phyloP scores from a whole-genome alignment of 2,113 vertebrate species.

The Butorides virescens region DNA sequence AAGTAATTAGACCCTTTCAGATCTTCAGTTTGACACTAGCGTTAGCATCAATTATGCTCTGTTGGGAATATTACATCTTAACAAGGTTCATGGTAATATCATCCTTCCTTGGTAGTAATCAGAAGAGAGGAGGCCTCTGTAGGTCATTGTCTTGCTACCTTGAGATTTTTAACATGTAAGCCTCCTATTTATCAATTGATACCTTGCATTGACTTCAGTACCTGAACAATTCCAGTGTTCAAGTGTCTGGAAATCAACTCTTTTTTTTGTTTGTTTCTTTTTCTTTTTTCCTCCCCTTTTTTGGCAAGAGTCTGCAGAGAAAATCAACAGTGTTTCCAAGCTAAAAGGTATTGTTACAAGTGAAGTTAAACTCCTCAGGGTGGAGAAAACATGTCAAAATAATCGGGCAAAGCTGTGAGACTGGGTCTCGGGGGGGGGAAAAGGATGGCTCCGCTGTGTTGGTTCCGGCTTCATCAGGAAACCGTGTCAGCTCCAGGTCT shows the following conservation, averaged over 20 bases:
- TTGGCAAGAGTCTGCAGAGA: neutral
- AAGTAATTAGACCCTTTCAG: conserved; percentile 36
- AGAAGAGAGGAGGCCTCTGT: conserved; percentile 14
- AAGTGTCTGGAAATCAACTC: neutral
- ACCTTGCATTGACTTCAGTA: conserved; percentile 3
- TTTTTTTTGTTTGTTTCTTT: too few species aligned
- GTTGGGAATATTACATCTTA: conserved; percentile 40
- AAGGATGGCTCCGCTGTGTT: neutral
- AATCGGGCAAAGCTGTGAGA: neutral
- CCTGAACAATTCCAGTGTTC: neutral
- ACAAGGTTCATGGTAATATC: conserved; percentile 17
- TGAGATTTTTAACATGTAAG: conserved; percentile 29
- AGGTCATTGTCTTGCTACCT: conserved; percentile 19
- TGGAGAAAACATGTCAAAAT: conserved; percentile 17
- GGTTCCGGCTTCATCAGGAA: neutral
- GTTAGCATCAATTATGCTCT: conserved; percentile 41
- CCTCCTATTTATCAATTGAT: conserved; percentile 26
- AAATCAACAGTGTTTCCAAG: neutral
- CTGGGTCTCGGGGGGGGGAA: neutral
- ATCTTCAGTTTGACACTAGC: conserved; percentile 23
- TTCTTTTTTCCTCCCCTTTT: neutral
- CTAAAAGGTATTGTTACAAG: neutral
- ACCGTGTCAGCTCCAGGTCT: neutral
- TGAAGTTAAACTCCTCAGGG: neutral
- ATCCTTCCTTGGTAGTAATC: conserved; percentile 8